These are phyloP conservation scores for Eupithecia vulgata DNA, from an alignment of 2,888 invertebrate species.

Conservation along the genomic window DNA sequence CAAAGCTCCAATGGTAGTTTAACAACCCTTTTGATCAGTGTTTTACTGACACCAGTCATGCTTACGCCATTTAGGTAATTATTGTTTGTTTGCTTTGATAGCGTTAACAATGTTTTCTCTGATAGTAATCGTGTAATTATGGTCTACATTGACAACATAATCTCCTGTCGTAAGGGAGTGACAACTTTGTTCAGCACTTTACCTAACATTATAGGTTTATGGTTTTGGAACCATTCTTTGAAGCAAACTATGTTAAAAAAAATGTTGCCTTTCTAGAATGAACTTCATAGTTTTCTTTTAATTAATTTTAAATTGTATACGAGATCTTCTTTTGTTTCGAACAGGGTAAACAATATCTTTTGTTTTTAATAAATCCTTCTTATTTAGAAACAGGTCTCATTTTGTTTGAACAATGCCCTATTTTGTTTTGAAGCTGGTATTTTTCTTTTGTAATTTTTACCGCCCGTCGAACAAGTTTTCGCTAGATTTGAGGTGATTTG, in stretches of 20 bases:
- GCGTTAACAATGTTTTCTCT: slow-evolving; percentile 2
- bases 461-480: not conserved
- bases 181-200: slow-evolving; percentile 8
- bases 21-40: not conserved
- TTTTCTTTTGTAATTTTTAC: not conserved
- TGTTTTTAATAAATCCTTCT: too few species aligned
- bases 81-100: slow-evolving; percentile 10
- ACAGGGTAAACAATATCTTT: not conserved
- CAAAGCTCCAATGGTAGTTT: not conserved
- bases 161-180: slow-evolving; percentile 9
- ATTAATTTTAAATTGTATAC: not conserved
- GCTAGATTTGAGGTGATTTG: not conserved
- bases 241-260: not conserved
- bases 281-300: not conserved
- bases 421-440: not conserved
- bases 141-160: slow-evolving; percentile 15
- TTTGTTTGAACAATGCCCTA: not conserved
- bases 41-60: not conserved
- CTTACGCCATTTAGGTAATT: slow-evolving; percentile 8
- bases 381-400: not conserved
- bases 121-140: slow-evolving; percentile 14
- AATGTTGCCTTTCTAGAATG: not conserved
- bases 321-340: not conserved
- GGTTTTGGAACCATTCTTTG: not conserved
- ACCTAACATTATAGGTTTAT: not conserved